These are phyloP conservation scores for Agrotis segetum DNA, from an alignment of 2,888 invertebrate species.

Conservation along the genomic window DNA sequence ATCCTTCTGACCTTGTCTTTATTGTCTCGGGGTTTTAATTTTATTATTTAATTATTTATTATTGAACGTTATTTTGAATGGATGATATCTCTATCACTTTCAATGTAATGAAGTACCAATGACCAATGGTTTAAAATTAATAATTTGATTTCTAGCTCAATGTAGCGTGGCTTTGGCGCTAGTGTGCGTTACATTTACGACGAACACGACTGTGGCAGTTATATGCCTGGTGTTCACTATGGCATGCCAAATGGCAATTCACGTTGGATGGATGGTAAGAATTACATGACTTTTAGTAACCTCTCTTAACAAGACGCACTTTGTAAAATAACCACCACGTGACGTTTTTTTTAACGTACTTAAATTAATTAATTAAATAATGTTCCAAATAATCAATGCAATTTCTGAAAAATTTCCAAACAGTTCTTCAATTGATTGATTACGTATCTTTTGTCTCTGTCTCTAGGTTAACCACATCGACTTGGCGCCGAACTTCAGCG, in stretches of 20 bases:
- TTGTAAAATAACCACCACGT: too few species aligned
- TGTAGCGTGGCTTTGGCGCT: conserved; percentile 69
- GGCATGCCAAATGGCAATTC: conserved; percentile 89
- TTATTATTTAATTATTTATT: not conserved
- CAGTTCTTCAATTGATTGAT: too few species aligned
- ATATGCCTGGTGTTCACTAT: conserved; percentile 90
- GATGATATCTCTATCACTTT: too few species aligned
- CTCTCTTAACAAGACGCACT: too few species aligned
- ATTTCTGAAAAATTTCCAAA: too few species aligned
- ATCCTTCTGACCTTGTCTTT: not conserved
- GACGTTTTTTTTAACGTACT: too few species aligned
- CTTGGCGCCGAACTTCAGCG: conserved; percentile 94
- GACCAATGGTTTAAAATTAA: not conserved
- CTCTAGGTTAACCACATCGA: conserved; percentile 94
- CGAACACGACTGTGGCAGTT: conserved; percentile 83
- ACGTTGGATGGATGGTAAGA: conserved; percentile 89
- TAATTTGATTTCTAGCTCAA: conserved; percentile 69
- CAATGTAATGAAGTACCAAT: too few species aligned
- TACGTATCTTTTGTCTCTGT: not conserved
- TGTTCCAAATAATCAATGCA: too few species aligned
- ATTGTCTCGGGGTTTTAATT: not conserved
- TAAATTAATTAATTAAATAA: too few species aligned
- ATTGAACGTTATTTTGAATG: too few species aligned
- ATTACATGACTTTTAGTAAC: too few species aligned
- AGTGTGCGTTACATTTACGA: conserved; percentile 81